Percentiles rank a stretch among this genome's conserved stretches.
Conservation (phyloP, 2,888 invertebrate genomes). For the Pseudococcus longispinus region DNA sequence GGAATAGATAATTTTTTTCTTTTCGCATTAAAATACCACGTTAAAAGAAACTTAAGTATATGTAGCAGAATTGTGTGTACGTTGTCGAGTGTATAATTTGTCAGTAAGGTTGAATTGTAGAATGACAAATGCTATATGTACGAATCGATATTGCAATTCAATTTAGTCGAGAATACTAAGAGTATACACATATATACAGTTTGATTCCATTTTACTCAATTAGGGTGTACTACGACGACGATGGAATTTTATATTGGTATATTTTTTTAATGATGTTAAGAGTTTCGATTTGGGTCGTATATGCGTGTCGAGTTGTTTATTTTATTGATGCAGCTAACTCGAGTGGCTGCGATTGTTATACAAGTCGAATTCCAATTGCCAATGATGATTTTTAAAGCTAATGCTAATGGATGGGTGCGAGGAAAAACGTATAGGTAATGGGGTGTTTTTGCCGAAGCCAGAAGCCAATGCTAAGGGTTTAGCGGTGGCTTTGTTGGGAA, state of each 20-base stretch:
- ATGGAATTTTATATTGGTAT: conserved; percentile 15
- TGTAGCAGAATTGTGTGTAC: not conserved
- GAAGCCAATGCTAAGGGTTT: not conserved
- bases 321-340: conserved; percentile 11
- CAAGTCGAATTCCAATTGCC: not conserved
- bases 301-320: conserved; percentile 6
- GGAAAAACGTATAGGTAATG: not conserved
- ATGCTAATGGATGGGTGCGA: not conserved
- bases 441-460: not conserved
- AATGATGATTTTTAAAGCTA: not conserved
- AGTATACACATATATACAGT: not conserved
- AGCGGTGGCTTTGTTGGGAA: not conserved
- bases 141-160: conserved; percentile 34
- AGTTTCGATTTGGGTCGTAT: conserved; percentile 2
- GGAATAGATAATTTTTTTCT: conserved; percentile 23
- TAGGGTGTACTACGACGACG: conserved; percentile 28
- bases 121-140: conserved; percentile 25
- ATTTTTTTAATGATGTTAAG: conserved; percentile 18
- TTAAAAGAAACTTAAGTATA: conserved; percentile 17
- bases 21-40: conserved; percentile 33
- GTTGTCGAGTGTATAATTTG: conserved; percentile 41
- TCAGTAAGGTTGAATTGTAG: not conserved
- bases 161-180: conserved; percentile 11
- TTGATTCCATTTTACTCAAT: conserved; percentile 26
- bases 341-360: not conserved